These are phyloP conservation scores for Engystomops pustulosus DNA, from an alignment of 2,113 vertebrate genomes.

Conservation along the genomic window DNA sequence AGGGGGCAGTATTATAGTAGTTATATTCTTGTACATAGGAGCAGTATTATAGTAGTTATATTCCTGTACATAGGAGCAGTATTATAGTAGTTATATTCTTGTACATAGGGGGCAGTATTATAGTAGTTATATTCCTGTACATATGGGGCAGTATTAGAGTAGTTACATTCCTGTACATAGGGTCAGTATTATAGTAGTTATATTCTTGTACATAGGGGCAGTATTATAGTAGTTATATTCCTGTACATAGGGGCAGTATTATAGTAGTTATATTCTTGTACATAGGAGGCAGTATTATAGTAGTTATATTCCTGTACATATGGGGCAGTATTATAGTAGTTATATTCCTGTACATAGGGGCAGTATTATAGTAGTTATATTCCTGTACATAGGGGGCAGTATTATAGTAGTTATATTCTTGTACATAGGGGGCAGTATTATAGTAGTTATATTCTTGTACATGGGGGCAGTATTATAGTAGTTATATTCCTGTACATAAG, in stretches of 20 bases:
- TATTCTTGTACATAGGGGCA: neutral
- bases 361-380: neutral
- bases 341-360: neutral
- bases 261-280: neutral
- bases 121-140: too few species aligned
- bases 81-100: too few species aligned
- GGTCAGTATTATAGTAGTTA: neutral
- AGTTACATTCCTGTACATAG: too few species aligned
- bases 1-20: too few species aligned
- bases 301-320: neutral
- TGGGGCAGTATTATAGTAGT: neutral
- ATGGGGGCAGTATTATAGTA: slow-evolving; percentile 1
- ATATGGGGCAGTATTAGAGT: too few species aligned
- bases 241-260: neutral
- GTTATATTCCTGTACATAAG: neutral
- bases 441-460: neutral
- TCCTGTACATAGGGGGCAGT: slow-evolving; percentile 2
- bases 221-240: neutral
- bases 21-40: too few species aligned
- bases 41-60: too few species aligned
- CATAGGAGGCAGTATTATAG: neutral
- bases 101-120: too few species aligned
- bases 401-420: slow-evolving; percentile 3
- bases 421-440: slow-evolving; percentile 4
- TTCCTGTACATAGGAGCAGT: too few species aligned